Evolutionary conservation across 2,888 invertebrate genomes (phyloP), one percentile per base, ranked within the genome.

Genomic region (Epinotia ramella): DNA sequence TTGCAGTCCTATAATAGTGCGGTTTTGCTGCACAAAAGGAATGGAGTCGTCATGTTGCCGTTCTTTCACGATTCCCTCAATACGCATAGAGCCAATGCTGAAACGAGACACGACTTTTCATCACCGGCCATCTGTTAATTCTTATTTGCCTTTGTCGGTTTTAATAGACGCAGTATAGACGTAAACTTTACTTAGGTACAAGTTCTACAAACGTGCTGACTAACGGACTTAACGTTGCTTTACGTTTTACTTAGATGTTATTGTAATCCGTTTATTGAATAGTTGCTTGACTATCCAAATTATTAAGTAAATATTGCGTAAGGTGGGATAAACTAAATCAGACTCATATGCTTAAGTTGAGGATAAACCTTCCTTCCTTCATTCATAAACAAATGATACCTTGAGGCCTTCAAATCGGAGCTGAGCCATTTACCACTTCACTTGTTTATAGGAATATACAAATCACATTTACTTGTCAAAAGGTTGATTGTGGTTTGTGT

Each of bases 1-100:
- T 69, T 40, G 12, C 18, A 57, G 40, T 59, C n/a, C 18, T 28
- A 28, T 56, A 28, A 16, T 20, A 12, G 5, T 20, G 59, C 18
- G 49, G 3, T 49, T 49, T 68, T 28, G 44, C 64, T 40, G 73
- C 62, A 53, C n/a, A 53, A 62, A 63, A 57, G 46, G 65, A 70
- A 75, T 70, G 46, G 49, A 65, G 53, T 40, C 59, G 70, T 70
- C 70, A 49, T 59, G 66, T 56, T 53, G 64, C 62, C 63, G 24
- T 53, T 49, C 59, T 20, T 53, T 70, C 24, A 20, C 64, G 59
- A 64, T 68, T 57, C 64, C 28, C 33, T 33, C 69, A 28, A 69
- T 64, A 40, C 40, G 7, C 40, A 49, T 69, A 68, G 11, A 59
- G 20, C 18, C 68, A 59, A 59, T 68, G 44, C 44, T 68, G 59